Evolutionary conservation across 2,888 invertebrate genomes (phyloP), one percentile per base, ranked within the genome.

Genomic region (Lasioglossum lativentre): DNA sequence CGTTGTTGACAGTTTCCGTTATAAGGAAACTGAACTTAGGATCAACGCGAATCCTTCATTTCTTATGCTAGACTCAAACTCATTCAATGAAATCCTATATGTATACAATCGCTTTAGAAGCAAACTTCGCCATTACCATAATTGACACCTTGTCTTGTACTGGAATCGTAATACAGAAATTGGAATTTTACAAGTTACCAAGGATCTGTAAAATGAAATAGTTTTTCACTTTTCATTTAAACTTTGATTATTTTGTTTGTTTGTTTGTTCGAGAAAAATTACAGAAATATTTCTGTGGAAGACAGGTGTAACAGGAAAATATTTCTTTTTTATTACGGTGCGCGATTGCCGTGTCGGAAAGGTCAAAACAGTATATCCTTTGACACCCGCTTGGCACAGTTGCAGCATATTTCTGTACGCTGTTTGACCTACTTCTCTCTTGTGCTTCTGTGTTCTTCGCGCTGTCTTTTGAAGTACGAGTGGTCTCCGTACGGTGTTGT

Each of bases 401-500:
- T 6, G 30, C 63, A 16, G 27, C 63, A 14, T 6, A n/a, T 52
- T 52, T 52, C 52, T 52, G 10, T n/a, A n/a, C 6, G 16, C 30
- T 30, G 14, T 63, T 30, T 30, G 63, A 63, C 30, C 63, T 6
- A 30, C 30, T 30, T 63, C 30, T 6, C 63, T 14, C 27, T 6
- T 1, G 30, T 14, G 16, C 30, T 30, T 63, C 30, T 63, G 30
- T 30, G 63, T 63, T 63, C 63, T 63, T 63, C 63, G 27, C 63
- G 30, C 63, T 63, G 63, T 63, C 63, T 63, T 63, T 63, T 63
- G 63, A 63, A 63, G 63, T 63, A 63, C 63, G 63, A 63, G 63
- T 30, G 68, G 34, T 68, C 30, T 68, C 38, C 38, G 38, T 68
- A 23, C 63, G 6, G 27, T 16, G 63, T 63, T 63, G 63, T 63